Evolutionary conservation across 2,113 vertebrate genomes (phyloP), one percentile per base, ranked within the genome.

Genomic region (Setophaga coronata): DNA sequence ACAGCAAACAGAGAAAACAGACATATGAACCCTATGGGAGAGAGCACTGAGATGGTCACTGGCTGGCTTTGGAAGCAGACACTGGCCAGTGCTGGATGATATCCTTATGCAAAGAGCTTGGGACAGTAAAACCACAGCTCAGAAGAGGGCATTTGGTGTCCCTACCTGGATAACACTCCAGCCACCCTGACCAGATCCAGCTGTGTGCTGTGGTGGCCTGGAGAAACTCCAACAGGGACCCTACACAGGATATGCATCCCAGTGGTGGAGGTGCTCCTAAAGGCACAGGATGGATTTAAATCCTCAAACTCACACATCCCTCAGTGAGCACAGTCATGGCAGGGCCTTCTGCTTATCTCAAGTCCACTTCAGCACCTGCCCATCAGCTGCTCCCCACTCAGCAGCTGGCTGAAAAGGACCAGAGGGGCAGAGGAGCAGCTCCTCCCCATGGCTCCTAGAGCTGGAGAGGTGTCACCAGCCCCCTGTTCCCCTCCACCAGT

Each of bases 231-330:
- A 42, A 0, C 0, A 1, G 10, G 54, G 7, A 54, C 42, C 26
- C 36, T 14, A 12, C 1, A 2, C 4, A 24, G 42, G 6, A 1
- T 14, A 17, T 7, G 1, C 1, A 8, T 26, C 21, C 47, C 56
- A 14, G 15, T 8, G 66, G 6, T 12, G 25, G 38, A 70, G 34
- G 7, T 45, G 18, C 4, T 45, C 36, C 54, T 33, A 8, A 53
- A 6, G 12, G 18, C 5, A 12, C 5, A 3, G 10, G 3, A 25
- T 82, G 1, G 0, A 8, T 67, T 76, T 70, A 38, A 66, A 36
- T 20, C 25, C 15, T 24, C 72, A n/a, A 15, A 58, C 2, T 14
- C 25, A 45, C 33, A 5, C 4, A 1, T 38, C 21, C 16, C 11
- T 70, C 43, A 66, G 47, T 21, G 62, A 90, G 38, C 6, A 4